Conservation (phyloP, 2,797 vertebrate genomes). For the Neosalanx taihuensis region DNA sequence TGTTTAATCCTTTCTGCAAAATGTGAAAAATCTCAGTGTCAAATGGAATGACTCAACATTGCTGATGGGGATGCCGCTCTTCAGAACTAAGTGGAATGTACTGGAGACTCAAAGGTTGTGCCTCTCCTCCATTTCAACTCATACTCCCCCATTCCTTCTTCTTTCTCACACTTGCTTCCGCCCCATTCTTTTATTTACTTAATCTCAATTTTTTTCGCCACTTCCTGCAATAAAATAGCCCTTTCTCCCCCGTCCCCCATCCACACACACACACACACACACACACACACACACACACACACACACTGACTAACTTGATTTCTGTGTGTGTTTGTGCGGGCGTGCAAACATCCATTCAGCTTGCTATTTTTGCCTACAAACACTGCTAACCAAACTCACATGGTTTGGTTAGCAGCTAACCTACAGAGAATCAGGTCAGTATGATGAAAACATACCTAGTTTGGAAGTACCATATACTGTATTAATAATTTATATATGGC, state of each 20-base stretch:
- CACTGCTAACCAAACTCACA: no score
- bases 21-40: background rate
- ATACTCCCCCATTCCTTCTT: background rate
- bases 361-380: no score
- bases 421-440: background rate
- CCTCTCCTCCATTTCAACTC: background rate
- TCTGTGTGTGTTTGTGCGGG: no score
- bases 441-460: background rate
- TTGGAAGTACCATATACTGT: background rate
- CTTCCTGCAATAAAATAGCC: background rate
- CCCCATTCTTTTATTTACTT: background rate
- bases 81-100: no score
- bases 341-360: no score
- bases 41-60: conserved; percentile 8
- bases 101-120: background rate
- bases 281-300: background rate
- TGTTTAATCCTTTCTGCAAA: background rate
- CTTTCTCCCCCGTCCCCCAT: no score
- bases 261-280: background rate
- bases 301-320: no score
- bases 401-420: no score
- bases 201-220: background rate
- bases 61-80: conserved; percentile 5
- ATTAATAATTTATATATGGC: background rate
- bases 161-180: background rate